A percentile compares a stretch with the other conserved stretches of the same genome.
Conservation (phyloP, 2,888 invertebrate genomes). For the Megalurothrips usitatus region DNA sequence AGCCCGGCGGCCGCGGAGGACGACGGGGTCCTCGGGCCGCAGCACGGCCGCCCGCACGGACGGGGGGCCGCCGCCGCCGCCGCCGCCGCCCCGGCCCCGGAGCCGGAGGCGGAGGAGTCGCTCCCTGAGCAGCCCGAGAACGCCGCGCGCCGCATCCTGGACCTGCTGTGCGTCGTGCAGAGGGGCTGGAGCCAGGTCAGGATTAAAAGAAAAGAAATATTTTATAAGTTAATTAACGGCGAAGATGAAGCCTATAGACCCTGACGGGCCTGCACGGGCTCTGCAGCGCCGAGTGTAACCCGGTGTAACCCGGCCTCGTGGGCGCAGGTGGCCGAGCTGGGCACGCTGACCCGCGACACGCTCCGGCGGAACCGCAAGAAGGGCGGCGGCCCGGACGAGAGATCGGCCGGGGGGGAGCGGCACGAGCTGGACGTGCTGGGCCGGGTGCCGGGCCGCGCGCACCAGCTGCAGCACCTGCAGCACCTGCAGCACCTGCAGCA, state of each 20-base stretch:
- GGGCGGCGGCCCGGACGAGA: background rate
- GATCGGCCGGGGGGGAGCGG: background rate
- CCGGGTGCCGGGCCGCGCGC: background rate
- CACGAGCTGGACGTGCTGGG: background rate
- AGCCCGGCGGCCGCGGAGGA: background rate
- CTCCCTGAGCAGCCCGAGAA: background rate
- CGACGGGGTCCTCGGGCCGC: background rate
- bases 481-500: too few species aligned
- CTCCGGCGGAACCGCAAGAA: background rate
- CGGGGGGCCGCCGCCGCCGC: background rate
- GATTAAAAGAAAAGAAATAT: too few species aligned
- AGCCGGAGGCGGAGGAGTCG: background rate
- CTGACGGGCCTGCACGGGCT: too few species aligned
- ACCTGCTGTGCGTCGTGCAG: slow-evolving; percentile 9
- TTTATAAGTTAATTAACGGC: too few species aligned
- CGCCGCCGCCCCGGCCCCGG: background rate
- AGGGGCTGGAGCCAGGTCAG: slow-evolving; percentile 3
- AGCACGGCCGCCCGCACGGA: background rate
- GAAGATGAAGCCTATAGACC: too few species aligned
- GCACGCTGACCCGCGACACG: background rate
- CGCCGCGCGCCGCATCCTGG: background rate
- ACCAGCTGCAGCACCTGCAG: background rate
- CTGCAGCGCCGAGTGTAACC: too few species aligned
- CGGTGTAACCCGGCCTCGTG: background rate
- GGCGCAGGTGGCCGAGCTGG: background rate